A percentile compares a stretch with the other conserved stretches of the same genome.
phyloP scores from a whole-genome alignment of 2,113 vertebrate species.

The Actinemys pallida region DNA sequence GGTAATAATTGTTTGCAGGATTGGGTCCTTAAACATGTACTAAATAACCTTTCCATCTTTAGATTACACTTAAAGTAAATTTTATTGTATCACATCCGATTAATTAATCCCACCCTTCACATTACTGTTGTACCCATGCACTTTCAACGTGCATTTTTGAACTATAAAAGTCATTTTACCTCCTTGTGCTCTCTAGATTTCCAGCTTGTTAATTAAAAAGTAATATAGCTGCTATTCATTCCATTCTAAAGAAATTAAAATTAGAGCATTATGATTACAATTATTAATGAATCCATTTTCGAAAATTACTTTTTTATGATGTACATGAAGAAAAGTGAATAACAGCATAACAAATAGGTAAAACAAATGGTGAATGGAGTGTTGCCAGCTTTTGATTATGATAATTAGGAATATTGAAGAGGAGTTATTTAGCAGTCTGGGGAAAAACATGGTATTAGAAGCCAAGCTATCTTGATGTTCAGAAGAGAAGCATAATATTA shows the following conservation, averaged over 20 bases:
- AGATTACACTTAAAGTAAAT: slow-evolving; percentile 33
- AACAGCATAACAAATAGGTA: slow-evolving; percentile 17
- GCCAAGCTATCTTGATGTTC: slow-evolving; percentile 19
- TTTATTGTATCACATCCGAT: not conserved
- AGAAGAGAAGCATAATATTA: not conserved
- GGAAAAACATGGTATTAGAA: not conserved
- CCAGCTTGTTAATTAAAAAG: slow-evolving; percentile 52
- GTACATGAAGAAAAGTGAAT: slow-evolving; percentile 12
- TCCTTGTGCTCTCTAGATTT: slow-evolving; percentile 1
- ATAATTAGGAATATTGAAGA: slow-evolving; percentile 49
- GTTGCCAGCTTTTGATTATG: slow-evolving; percentile 39
- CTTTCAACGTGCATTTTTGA: slow-evolving; percentile 4
- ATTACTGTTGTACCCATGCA: slow-evolving; percentile 4
- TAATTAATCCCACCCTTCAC: slow-evolving; percentile 16
- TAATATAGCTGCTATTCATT: slow-evolving; percentile 34
- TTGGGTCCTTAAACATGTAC: not conserved
- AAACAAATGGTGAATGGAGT: slow-evolving; percentile 38
- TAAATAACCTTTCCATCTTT: not conserved
- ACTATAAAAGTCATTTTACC: not conserved
- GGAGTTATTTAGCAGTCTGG: slow-evolving; percentile 9
- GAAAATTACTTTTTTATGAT: slow-evolving; percentile 49
- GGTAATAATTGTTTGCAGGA: not conserved
- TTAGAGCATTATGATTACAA: slow-evolving; percentile 3
- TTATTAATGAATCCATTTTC: slow-evolving; percentile 39
- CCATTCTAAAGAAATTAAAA: slow-evolving; percentile 51